phyloP scores from a whole-genome alignment of 2,888 invertebrate species.

The Exocentrus adspersus region DNA sequence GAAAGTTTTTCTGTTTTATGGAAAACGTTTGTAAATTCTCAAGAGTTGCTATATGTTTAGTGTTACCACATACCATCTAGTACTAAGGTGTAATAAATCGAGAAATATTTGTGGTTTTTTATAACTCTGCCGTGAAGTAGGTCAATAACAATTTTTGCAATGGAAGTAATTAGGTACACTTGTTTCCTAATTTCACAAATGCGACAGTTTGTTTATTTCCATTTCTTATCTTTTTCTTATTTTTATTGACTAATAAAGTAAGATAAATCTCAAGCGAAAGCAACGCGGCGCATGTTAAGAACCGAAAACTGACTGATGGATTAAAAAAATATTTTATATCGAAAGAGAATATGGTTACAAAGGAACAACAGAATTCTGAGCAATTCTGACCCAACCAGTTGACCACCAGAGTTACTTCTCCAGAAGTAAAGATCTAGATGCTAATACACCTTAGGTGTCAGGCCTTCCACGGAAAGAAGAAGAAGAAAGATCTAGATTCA shows the following conservation, averaged over 20 bases:
- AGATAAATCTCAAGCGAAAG: no score
- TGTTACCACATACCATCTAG: no score
- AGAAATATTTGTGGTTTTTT: neutral
- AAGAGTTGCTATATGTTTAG: no score
- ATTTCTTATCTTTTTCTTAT: neutral
- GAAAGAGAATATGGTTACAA: neutral
- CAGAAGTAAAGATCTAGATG: slow-evolving; percentile 64
- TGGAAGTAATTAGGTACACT: neutral
- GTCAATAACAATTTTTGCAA: neutral
- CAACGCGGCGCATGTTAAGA: no score
- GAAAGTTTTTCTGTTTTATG: no score
- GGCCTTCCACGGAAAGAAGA: slow-evolving; percentile 62
- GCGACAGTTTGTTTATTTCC: neutral
- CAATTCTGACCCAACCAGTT: slow-evolving; percentile 36
- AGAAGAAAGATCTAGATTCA: slow-evolving; percentile 60
- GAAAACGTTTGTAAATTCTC: no score
- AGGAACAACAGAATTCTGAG: neutral
- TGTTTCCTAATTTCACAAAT: neutral
- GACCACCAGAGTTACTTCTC: slow-evolving; percentile 56
- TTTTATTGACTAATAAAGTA: neutral
- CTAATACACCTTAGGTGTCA: slow-evolving; percentile 60
- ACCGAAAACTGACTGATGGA: no score
- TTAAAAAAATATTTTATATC: no score
- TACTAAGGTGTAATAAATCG: no score
- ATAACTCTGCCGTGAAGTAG: neutral